Evolutionary conservation across 2,113 vertebrate genomes (phyloP).

Genomic region (Camelus dromedarius): DNA sequence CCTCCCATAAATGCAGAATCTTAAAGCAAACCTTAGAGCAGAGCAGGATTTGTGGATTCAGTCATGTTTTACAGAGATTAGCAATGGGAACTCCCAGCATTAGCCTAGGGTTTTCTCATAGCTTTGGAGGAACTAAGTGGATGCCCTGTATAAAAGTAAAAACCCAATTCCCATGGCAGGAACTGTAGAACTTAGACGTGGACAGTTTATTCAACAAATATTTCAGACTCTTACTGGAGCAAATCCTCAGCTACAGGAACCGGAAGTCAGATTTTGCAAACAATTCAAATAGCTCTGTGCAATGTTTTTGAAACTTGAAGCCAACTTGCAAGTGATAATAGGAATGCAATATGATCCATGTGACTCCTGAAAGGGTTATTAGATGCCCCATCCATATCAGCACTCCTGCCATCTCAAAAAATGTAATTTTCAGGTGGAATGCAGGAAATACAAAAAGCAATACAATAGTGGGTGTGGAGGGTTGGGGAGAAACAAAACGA

Average conservation of each 20-base stretch:
- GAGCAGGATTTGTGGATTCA: conserved; percentile 91
- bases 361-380: conserved; percentile 88
- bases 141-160: conserved; percentile 75
- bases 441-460: background rate
- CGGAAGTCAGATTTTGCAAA: conserved; percentile 87
- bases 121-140: conserved; percentile 55
- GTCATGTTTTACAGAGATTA: conserved; percentile 89
- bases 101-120: conserved; percentile 83
- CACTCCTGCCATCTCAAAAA: conserved; percentile 81
- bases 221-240: conserved; percentile 88
- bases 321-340: conserved; percentile 92
- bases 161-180: conserved; percentile 80
- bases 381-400: conserved; percentile 85
- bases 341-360: conserved; percentile 88
- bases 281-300: conserved; percentile 92
- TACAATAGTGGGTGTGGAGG: background rate
- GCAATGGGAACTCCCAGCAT: conserved; percentile 89
- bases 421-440: conserved; percentile 81
- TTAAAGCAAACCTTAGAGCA: conserved; percentile 90
- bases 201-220: conserved; percentile 91
- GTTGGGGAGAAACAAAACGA: background rate
- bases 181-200: conserved; percentile 84
- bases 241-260: conserved; percentile 84
- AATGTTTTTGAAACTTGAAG: conserved; percentile 94
- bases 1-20: conserved; percentile 91